A percentile compares a stretch with the other conserved stretches of the same genome.
Evolutionary conservation across 1,140 invertebrate genomes (phyloP).

Genomic region (Stenopsyche tienmushanensis): DNA sequence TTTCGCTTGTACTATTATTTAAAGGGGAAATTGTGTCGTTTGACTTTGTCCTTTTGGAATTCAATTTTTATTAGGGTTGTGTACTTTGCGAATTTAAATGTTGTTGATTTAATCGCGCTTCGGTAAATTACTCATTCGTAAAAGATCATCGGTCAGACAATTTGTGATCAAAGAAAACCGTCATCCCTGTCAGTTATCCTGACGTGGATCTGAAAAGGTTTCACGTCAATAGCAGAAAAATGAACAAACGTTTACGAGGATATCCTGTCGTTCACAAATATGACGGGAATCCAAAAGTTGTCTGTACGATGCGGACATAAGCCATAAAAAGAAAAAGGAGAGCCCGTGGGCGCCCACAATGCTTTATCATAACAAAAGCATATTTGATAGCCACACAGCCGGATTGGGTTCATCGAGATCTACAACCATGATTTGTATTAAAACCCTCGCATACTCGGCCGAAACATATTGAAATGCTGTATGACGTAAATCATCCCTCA

Average conservation of each 20-base stretch:
- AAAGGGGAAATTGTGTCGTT: not conserved
- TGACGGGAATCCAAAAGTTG: constrained; percentile 31
- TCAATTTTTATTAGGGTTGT: not conserved
- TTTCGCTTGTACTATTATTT: not conserved
- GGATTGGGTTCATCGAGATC: too few species aligned
- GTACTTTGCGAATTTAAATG: too few species aligned
- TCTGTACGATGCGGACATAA: constrained; percentile 10
- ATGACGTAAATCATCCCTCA: too few species aligned
- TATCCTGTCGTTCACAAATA: constrained; percentile 33
- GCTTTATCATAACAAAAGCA: constrained; percentile 37
- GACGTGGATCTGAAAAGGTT: constrained; percentile 27
- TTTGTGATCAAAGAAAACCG: constrained; percentile 18
- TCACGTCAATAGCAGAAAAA: constrained; percentile 34
- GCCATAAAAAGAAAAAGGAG: constrained; percentile 33
- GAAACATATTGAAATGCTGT: too few species aligned
- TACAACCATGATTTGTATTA: too few species aligned
- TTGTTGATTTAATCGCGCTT: not conserved
- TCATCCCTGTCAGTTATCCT: constrained; percentile 21
- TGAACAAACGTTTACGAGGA: constrained; percentile 32
- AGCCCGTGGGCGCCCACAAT: constrained; percentile 28
- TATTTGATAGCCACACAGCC: constrained; percentile 27
- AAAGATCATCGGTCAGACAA: constrained; percentile 12
- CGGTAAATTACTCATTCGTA: not conserved
- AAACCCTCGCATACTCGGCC: too few species aligned
- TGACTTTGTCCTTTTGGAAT: not conserved